These are phyloP conservation scores for Scolopax mira DNA, from an alignment of 2,113 vertebrate species.

Conservation along the genomic window DNA sequence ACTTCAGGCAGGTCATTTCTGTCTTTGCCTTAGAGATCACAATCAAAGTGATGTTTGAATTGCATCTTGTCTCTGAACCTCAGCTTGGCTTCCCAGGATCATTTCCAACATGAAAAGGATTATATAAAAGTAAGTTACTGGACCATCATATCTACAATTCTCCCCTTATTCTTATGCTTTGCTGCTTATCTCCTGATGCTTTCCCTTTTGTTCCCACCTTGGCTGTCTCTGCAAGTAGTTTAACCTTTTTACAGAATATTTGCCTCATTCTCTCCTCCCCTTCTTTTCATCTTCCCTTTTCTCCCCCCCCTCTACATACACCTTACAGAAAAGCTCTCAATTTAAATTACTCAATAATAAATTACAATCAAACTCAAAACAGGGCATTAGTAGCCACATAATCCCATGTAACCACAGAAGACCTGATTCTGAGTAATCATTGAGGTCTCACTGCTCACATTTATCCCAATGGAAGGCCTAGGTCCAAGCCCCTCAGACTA, in stretches of 20 bases:
- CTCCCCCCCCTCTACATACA: neutral
- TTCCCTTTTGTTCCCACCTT: neutral
- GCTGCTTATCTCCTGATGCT: slow-evolving; percentile 4
- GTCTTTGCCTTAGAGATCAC: neutral
- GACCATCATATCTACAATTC: neutral
- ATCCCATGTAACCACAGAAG: neutral
- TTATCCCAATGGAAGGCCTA: neutral
- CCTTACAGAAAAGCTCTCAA: neutral
- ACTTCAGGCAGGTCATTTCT: slow-evolving; percentile 10
- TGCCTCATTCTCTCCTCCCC: neutral
- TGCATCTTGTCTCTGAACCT: neutral
- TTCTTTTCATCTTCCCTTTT: neutral
- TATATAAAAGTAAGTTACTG: neutral
- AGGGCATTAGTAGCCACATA: neutral
- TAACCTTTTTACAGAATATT: neutral
- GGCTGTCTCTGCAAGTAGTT: neutral
- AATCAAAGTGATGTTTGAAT: slow-evolving; percentile 29
- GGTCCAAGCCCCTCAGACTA: neutral
- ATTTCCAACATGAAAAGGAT: slow-evolving; percentile 6
- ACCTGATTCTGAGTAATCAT: neutral
- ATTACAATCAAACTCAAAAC: neutral
- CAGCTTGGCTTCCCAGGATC: slow-evolving; percentile 15
- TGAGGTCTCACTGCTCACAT: neutral
- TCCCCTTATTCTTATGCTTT: slow-evolving; percentile 30
- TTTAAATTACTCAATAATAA: neutral